Evolutionary conservation across 2,113 vertebrate species (phyloP), one percentile per base, ranked within the genome.

Genomic region (Podocnemis expansa): DNA sequence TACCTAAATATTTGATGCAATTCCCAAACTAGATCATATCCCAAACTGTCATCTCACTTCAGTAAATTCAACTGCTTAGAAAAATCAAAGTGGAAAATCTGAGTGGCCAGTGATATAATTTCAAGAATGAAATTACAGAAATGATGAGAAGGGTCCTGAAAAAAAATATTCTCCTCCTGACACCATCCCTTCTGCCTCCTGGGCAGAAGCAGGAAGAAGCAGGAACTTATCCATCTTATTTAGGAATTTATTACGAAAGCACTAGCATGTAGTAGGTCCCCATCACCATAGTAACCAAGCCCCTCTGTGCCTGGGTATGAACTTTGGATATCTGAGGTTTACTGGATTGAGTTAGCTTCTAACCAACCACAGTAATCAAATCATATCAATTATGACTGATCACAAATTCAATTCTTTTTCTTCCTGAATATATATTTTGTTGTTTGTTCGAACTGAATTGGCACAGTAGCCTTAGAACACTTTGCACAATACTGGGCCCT

Each of bases 371-470:
- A 22, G n/a, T 70, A 70, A 70, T 70, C 63, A 38, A 22, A 70
- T 70, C n/a, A 38, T 38, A 70, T 38, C 63, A 70, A 38, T 70
- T n/a, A 70, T 70, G n/a, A 70, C 34, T 70, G 63, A 70, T 38
- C n/a, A 21, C 63, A 70, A 38, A 70, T 70, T 21, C 19, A 70
- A 70, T 70, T 70, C 17, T 38, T 70, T 19, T 70, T 70, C 63
- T n/a, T 70, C 34, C 17, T 67, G 38, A 38, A 70, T 84, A 60
- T 88, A 75, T 6, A 90, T 4, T 0, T 0, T 52, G 89, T 90
- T 73, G 4, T 80, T 91, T 80, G 80, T 91, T 90, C 55, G 94
- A 88, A 93, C 49, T 5, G 55, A 91, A 91, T 43, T 56, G 84
- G 7, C 43, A 70, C 81, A 89, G 31, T 86, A 86, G 78, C 91